Percentiles rank a stretch among this genome's conserved stretches.
Conservation (phyloP, 2,797 vertebrate species). For the Cephalopachus bancanus region DNA sequence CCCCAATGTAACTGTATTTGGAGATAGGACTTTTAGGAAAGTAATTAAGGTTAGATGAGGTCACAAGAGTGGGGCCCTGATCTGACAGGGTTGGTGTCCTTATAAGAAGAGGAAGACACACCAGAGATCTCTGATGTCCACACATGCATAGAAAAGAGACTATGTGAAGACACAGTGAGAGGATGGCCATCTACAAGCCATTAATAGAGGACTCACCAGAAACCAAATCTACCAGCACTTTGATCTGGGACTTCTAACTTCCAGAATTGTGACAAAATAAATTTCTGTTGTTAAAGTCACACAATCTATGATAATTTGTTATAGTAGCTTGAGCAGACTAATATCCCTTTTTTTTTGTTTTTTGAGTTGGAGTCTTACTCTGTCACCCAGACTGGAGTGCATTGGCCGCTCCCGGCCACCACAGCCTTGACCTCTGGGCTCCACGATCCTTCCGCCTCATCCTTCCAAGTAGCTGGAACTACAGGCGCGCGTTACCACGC, state of each 20-base stretch:
- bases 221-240: background rate
- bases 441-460: no score
- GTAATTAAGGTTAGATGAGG: background rate
- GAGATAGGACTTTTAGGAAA: background rate
- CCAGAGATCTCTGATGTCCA: background rate
- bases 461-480: no score
- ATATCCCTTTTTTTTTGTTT: no score
- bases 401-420: no score
- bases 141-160: background rate
- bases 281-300: background rate
- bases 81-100: background rate
- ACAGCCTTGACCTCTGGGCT: no score
- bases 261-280: background rate
- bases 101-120: background rate
- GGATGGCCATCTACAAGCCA: background rate
- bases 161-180: background rate
- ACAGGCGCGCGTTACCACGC: no score
- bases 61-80: background rate
- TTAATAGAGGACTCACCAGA: background rate
- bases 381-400: no score
- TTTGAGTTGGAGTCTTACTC: no score
- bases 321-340: background rate
- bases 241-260: background rate
- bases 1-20: background rate
- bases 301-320: background rate